Conservation (phyloP, 2,888 invertebrate genomes). For the Apoda limacodes region DNA sequence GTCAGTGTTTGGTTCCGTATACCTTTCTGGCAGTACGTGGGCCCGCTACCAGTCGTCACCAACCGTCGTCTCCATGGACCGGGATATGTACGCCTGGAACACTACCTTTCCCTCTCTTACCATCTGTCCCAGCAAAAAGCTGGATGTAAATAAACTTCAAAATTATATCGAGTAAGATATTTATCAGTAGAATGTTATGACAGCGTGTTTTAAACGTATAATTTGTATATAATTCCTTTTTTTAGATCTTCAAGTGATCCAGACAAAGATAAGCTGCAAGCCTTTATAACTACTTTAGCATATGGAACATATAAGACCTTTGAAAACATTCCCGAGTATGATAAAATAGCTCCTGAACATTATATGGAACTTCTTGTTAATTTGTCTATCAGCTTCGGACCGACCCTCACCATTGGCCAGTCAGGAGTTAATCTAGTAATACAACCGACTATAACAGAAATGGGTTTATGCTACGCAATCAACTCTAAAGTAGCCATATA, state of each 20-base stretch:
- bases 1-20: slow-evolving; percentile 65
- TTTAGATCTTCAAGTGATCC: slow-evolving; percentile 36
- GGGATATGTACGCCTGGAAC: slow-evolving; percentile 79
- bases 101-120: slow-evolving; percentile 78
- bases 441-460: slow-evolving; percentile 74
- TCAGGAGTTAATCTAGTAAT: slow-evolving; percentile 59
- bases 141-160: slow-evolving; percentile 66
- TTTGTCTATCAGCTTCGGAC: slow-evolving; percentile 61
- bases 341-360: slow-evolving; percentile 65
- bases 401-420: slow-evolving; percentile 64
- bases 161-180: slow-evolving; percentile 58
- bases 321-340: slow-evolving; percentile 63
- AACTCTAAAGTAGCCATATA: slow-evolving; percentile 74
- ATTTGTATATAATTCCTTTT: slow-evolving; percentile 21
- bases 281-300: slow-evolving; percentile 68
- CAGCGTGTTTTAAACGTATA: neutral
- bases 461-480: slow-evolving; percentile 77
- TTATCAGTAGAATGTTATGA: neutral
- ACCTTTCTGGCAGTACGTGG: slow-evolving; percentile 72
- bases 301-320: slow-evolving; percentile 73
- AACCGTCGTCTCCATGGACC: slow-evolving; percentile 79
- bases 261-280: slow-evolving; percentile 63
- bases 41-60: slow-evolving; percentile 76
- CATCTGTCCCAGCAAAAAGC: slow-evolving; percentile 71
- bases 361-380: slow-evolving; percentile 69